Evolutionary conservation across 2,888 invertebrate species (phyloP), one percentile per base, ranked within the genome.

Genomic region (Frankliniella intonsa): DNA sequence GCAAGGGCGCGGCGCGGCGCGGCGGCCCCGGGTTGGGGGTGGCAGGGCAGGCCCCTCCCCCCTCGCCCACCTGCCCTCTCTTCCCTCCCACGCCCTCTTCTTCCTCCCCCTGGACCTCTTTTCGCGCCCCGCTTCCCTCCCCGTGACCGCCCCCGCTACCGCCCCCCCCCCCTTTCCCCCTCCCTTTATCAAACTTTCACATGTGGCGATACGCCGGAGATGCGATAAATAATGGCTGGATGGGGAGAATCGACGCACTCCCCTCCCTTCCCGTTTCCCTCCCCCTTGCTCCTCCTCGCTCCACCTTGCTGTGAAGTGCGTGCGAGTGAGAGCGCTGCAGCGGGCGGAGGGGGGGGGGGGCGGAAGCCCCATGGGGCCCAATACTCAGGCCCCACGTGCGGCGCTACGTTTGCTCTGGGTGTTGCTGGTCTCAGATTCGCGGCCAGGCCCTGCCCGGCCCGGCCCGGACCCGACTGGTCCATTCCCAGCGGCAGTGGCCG

Each of bases 121-220:
- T 38, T 38, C 38, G 38, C 38, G 2, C 2, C 55, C 55, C 55
- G 51, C 51, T 14, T 9, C 55, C 10, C 55, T 9, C 7, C 55
- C 14, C 55, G 55, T 19, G 14, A 12, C 55, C 55, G 55, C 55
- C 3, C 14, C 55, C 55, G 14, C 55, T 19, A 10, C 55, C 3
- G 55, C 55, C 55, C 55, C 55, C 51, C 9, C 51, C 55, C 55
- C 55, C 55, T 55, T 14, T 62, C 62, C 14, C 17, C 62, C 17
- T 5, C 62, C 62, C 62, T n/a, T 62, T 62, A 62, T 62, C 62
- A 62, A 62, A 62, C 14, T 62, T 62, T 62, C 62, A 62, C 62
- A 62, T 62, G 62, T 62, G 62, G 62, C 62, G 62, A 62, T 62
- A 62, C n/a, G 62, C 62, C 62, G 62, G 62, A 62, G 62, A 62